phyloP scores from a whole-genome alignment of 2,113 vertebrate species.

The Vanacampus margaritifer region DNA sequence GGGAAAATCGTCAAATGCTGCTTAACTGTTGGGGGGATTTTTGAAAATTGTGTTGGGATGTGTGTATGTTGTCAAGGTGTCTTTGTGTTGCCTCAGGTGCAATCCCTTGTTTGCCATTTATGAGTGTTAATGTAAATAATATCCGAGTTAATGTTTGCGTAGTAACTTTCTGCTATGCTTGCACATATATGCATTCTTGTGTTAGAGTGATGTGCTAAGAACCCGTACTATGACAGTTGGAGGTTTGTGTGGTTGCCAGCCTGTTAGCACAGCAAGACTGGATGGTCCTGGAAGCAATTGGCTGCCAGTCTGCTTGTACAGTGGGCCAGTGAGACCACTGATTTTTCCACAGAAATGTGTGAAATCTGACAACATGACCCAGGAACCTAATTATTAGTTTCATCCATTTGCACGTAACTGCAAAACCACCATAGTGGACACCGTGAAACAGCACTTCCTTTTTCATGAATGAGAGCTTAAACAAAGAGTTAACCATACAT shows the following conservation, averaged over 20 bases:
- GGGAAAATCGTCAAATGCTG: slow-evolving; percentile 26
- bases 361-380: slow-evolving; percentile 28
- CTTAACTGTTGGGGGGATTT: slow-evolving; percentile 10
- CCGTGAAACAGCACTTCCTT: too few species aligned
- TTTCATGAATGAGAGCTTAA: too few species aligned
- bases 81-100: slow-evolving; percentile 12
- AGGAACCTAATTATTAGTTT: too few species aligned
- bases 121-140: slow-evolving; percentile 22
- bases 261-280: slow-evolving; percentile 64
- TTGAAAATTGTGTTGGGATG: slow-evolving; percentile 15
- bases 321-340: slow-evolving; percentile 23
- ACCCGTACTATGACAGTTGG: slow-evolving; percentile 45
- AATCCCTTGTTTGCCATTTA: background rate
- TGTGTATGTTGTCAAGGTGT: slow-evolving; percentile 14
- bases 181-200: background rate
- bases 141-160: slow-evolving; percentile 30
- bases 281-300: slow-evolving; percentile 74
- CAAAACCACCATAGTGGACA: too few species aligned
- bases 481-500: too few species aligned
- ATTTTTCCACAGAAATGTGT: slow-evolving; percentile 63
- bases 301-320: slow-evolving; percentile 64
- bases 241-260: slow-evolving; percentile 66
- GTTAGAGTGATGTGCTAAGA: slow-evolving; percentile 2
- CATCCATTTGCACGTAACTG: too few species aligned
- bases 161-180: slow-evolving; percentile 6